Evolutionary conservation across 2,888 invertebrate species (phyloP), one percentile per base, ranked within the genome.

Genomic region (Hesperia comma): DNA sequence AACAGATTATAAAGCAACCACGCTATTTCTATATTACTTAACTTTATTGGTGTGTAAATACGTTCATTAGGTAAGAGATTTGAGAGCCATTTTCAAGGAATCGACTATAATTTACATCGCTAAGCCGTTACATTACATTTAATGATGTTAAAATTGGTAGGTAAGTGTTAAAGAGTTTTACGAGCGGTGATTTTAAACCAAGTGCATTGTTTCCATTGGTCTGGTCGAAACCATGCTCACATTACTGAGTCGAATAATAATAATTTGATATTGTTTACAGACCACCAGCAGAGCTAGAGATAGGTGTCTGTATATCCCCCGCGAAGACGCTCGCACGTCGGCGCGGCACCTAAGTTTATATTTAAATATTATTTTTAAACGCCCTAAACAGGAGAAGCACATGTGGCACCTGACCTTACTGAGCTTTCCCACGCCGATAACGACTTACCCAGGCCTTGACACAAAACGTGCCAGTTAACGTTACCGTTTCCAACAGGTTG

Each of bases 371-470:
- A 90, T 91, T 91, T 90, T 88, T 88, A 89, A 88, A 86, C 82
- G 79, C 83, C 81, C 83, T 82, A 85, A 88, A 87, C 88, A 85
- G 83, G 82, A 84, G 85, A 82, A 82, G 83, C 91, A 92, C 89
- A 92, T 92, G 91, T 90, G 89, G 87, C 92, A 92, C 92, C 92
- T 92, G 92, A 92, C 90, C 88, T 86, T 80, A 77, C 80, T 78
- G 77, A 85, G 83, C 88, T 90, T 92, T 92, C 92, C 92, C 92
- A 92, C 92, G 91, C 84, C 79, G 84, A 81, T 79, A 75, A 76
- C 79, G 79, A 77, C 77, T 76, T 75, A 77, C 77, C 75, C 75
- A 84, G 79, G 80, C 81, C 81, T 83, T 80, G 79, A 83, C 85
- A 81, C 80, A 82, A 85, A 88, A 89, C 79, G 84, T 84, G 79